Conservation (phyloP, 1,140 invertebrate genomes). For the Coptotermes formosanus region DNA sequence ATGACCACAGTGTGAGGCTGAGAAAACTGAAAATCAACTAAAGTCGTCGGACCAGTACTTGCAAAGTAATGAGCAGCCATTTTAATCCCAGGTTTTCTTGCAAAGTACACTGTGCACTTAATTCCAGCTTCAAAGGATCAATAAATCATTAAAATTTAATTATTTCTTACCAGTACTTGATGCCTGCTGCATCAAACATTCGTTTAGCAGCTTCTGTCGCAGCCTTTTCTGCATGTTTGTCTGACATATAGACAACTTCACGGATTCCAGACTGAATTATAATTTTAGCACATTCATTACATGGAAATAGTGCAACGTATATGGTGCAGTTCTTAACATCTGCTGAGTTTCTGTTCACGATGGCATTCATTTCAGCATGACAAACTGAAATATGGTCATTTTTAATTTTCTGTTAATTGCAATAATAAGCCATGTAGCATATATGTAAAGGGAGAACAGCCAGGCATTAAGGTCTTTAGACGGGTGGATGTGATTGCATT, state of each 20-base stretch:
- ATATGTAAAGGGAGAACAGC: no score
- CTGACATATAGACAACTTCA: constrained; percentile 75
- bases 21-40: no score
- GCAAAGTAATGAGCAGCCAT: no score
- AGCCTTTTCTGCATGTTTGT: constrained; percentile 71
- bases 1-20: no score
- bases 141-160: no score
- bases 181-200: constrained; percentile 75
- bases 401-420: not conserved
- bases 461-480: no score
- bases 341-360: constrained; percentile 83
- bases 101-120: no score
- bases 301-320: constrained; percentile 89
- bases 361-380: constrained; percentile 96
- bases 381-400: constrained; percentile 69
- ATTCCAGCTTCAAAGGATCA: no score
- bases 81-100: no score
- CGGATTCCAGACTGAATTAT: constrained; percentile 95
- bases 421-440: no score
- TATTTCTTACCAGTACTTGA: constrained; percentile 60
- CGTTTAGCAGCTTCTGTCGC: constrained; percentile 69
- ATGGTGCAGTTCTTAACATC: constrained; percentile 77
- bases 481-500: no score
- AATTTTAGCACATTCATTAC: constrained; percentile 95
- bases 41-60: no score